Percentiles rank a stretch among this genome's conserved stretches.
Evolutionary conservation across 1,140 invertebrate genomes (phyloP).

Genomic region (Scylla paramamosain): DNA sequence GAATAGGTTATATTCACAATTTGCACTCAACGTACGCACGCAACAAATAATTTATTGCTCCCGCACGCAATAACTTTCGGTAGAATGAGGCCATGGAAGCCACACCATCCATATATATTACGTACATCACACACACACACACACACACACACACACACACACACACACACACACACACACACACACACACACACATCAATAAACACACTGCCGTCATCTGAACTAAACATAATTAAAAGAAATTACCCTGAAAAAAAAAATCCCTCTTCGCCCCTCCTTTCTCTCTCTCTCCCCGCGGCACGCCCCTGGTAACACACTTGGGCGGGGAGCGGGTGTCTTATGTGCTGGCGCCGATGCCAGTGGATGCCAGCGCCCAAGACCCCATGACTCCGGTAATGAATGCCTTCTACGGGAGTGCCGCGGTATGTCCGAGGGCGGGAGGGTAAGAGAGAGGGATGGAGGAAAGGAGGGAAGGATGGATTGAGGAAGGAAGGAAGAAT

Average conservation of each 20-base stretch:
- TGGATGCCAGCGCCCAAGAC: no score
- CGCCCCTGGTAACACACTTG: no score
- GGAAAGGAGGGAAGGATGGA: not conserved
- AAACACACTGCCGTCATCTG: not conserved
- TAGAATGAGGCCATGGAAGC: not conserved
- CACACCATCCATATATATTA: not conserved
- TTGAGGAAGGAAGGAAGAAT: not conserved
- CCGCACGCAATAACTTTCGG: not conserved
- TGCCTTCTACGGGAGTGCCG: no score
- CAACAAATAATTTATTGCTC: not conserved
- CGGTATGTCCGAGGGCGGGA: not conserved
- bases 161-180: slow-evolving; percentile 20
- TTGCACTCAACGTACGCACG: not conserved
- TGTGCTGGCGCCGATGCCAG: no score
- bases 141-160: not conserved
- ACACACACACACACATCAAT: not conserved
- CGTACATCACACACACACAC: not conserved
- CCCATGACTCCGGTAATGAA: no score
- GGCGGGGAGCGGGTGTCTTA: no score
- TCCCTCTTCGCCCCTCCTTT: not conserved
- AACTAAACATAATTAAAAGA: not conserved
- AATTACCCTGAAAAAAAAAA: no score
- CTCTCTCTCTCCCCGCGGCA: no score
- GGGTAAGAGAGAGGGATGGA: not conserved
- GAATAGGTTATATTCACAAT: not conserved